Base-by-base conservation (phyloP, 1,140 invertebrate species). In the Euwallacea fornicatus region DNA sequence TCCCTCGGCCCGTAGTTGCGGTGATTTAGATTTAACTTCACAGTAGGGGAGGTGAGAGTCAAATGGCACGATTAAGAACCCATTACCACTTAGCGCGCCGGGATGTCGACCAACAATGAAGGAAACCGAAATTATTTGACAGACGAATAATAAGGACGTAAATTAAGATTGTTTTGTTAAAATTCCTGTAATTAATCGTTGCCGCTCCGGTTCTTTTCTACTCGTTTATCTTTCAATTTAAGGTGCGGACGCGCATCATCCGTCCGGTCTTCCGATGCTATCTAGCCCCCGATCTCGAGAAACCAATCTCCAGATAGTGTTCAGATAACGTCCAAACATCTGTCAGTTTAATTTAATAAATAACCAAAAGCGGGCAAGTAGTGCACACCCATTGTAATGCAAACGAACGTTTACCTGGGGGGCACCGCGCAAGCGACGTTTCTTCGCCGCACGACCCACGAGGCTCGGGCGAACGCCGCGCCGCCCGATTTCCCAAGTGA, bases 91-190 rank as follows among this genome's bases (percentile, higher is more conserved):
- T 63, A 69, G 55, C 77, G 74, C 77, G 42, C 63, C 77, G 72
- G 77, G 77, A 71, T 76, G 76, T 76, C 77, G 76, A 77, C 76
- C 76, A 77, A 78, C 77, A 78, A 78, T 78, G 70, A 77, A 71
- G 62, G 74, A 71, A 73, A 67, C 71, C 72, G 76, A 78, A 77
- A 75, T 74, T 77, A 73, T 77, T 42, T 43, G 16, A 61, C 59
- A 41, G 10, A 10, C 16, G 21, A n/a, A 42, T 76, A 78, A 78
- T 77, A 74, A 78, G 9, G 13, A 11, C 33, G 58, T 16, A 16
- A 16, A 58, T 58, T 16, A 58, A 33, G 6, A 58, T 16, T 58
- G 7, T 58, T 58, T 7, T 16, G 21, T 10, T 58, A 58, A 33
- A 33, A 33, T 33, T 16, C 13, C 10, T 16, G 13, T 16, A 58